phyloP scores from a whole-genome alignment of 2,888 invertebrate species.

The Troilus luridus region DNA sequence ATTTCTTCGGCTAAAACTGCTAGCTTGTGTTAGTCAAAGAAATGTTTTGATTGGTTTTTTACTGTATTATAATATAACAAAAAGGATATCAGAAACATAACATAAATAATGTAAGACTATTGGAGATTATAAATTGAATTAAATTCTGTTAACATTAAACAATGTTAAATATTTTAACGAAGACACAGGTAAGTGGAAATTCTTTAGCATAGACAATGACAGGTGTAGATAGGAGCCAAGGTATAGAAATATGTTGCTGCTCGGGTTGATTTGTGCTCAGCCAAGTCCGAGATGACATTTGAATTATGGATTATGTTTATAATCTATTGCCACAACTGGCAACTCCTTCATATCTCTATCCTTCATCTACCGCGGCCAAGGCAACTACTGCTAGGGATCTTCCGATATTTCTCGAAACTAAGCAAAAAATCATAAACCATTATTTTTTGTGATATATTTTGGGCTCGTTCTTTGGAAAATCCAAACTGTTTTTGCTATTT shows the following conservation, averaged over 20 bases:
- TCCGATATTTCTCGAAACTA: neutral
- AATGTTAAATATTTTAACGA: neutral
- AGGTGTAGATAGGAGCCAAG: neutral
- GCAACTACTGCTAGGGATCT: neutral
- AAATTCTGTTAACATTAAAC: too few relatives aligned
- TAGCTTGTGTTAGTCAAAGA: too few relatives aligned
- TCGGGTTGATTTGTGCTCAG: constrained; percentile 18
- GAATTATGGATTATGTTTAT: constrained; percentile 50
- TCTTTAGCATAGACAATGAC: constrained; percentile 16
- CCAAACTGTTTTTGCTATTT: too few relatives aligned
- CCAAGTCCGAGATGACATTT: constrained; percentile 37
- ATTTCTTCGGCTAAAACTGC: too few relatives aligned
- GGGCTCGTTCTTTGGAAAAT: too few relatives aligned
- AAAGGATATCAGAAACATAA: too few relatives aligned
- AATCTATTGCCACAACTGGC: constrained; percentile 23
- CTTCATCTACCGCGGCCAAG: constrained; percentile 22
- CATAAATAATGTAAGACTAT: too few relatives aligned
- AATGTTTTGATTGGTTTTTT: too few relatives aligned
- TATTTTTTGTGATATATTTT: too few relatives aligned
- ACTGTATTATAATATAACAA: too few relatives aligned
- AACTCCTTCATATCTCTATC: neutral
- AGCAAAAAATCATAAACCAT: neutral
- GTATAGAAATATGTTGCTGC: constrained; percentile 23
- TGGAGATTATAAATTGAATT: too few relatives aligned
- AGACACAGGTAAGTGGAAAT: neutral